Percentiles rank a stretch among this genome's conserved stretches.
phyloP scores from a whole-genome alignment of 2,113 vertebrate species.

The Perca fluviatilis region DNA sequence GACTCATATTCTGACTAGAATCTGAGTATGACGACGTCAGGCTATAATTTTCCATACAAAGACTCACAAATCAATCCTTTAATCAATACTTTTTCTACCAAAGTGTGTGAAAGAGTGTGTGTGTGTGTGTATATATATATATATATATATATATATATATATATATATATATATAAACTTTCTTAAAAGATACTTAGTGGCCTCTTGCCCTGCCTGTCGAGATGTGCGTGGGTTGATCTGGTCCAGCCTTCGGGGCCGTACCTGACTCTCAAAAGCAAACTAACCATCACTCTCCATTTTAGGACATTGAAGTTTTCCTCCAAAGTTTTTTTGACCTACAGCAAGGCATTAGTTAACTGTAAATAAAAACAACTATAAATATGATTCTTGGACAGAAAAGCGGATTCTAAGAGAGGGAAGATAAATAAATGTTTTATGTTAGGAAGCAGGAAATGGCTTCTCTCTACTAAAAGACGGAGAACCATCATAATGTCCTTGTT shows the following conservation, averaged over 20 bases:
- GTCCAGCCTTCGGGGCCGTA: background rate
- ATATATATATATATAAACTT: background rate
- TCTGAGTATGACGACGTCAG: no score
- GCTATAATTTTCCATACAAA: background rate
- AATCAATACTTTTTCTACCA: background rate
- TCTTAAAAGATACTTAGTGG: background rate
- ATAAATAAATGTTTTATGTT: background rate
- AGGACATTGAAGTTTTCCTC: background rate
- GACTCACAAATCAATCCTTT: background rate
- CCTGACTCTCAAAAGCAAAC: background rate
- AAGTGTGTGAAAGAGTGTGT: background rate
- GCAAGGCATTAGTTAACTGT: background rate
- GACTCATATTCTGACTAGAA: no score
- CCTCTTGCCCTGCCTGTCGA: background rate
- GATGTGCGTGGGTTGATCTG: background rate
- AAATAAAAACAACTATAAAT: background rate
- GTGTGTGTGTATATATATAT: no score
- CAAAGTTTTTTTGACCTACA: background rate
- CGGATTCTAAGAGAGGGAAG: background rate
- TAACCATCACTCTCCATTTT: background rate
- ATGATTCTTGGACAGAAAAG: background rate
- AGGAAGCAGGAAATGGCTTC: constrained; percentile 1
- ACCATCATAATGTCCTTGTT: constrained; percentile 33
- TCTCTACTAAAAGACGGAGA: constrained; percentile 15
- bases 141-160: no score